phyloP scores from a whole-genome alignment of 1,140 invertebrate genomes.

The Magallana gigas region DNA sequence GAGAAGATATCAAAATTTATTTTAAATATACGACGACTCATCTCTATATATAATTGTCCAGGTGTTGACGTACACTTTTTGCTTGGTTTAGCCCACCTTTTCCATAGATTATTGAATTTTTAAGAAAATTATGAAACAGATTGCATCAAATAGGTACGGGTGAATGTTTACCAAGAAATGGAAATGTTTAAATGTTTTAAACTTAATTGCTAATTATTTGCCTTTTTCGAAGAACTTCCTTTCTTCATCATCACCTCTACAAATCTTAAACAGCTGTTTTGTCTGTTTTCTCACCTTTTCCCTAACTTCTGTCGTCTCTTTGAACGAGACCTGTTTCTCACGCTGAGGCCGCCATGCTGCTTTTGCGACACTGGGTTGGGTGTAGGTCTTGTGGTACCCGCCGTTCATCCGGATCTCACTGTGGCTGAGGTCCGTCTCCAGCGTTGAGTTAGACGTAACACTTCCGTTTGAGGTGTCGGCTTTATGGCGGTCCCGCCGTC shows the following conservation, averaged over 20 bases:
- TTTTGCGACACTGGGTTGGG: constrained; percentile 34
- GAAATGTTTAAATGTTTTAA: too few species aligned
- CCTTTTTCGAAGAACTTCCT: too few species aligned
- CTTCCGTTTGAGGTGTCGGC: constrained; percentile 41
- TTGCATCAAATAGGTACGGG: too few species aligned
- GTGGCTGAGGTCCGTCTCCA: constrained; percentile 49
- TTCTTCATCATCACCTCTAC: too few species aligned
- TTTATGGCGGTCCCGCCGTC: constrained; percentile 57
- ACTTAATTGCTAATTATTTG: too few species aligned
- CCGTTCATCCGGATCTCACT: constrained; percentile 43
- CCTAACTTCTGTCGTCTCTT: constrained; percentile 9
- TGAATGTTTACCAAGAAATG: too few species aligned
- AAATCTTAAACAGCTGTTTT: not conserved
- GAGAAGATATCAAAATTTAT: not conserved
- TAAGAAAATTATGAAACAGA: too few species aligned
- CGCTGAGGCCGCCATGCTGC: not conserved
- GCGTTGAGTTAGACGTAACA: constrained; percentile 49
- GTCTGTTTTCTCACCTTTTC: constrained; percentile 7
- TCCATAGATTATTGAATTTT: too few species aligned
- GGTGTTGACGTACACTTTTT: too few species aligned
- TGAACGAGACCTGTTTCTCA: constrained; percentile 15
- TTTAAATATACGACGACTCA: too few species aligned
- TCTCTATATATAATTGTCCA: too few species aligned
- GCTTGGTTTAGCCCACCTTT: too few species aligned
- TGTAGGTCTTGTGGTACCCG: constrained; percentile 5